These are phyloP conservation scores for Nymphalis urticae DNA, from an alignment of 2,888 invertebrate genomes.

Conservation along the genomic window DNA sequence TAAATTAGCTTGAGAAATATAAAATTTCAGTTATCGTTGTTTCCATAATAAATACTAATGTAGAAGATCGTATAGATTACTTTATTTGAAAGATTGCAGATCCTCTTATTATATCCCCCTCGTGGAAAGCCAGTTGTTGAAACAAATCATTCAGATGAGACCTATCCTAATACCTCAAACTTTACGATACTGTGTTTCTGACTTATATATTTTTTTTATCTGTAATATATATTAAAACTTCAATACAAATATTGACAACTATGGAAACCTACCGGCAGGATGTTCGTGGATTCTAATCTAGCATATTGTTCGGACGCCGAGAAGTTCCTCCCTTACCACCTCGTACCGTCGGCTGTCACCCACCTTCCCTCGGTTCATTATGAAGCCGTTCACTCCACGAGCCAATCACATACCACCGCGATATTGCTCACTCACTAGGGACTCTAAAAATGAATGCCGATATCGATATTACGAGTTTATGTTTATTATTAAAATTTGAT, in stretches of 20 bases:
- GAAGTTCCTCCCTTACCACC: constrained; percentile 39
- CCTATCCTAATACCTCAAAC: too few relatives aligned
- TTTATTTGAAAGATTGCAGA: too few relatives aligned
- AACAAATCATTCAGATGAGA: too few relatives aligned
- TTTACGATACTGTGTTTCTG: too few relatives aligned
- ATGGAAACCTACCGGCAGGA: constrained; percentile 50
- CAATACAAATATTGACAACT: constrained; percentile 9
- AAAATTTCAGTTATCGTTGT: too few relatives aligned
- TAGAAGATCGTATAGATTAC: too few relatives aligned
- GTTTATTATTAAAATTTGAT: background rate
- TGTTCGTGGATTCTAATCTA: constrained; percentile 62
- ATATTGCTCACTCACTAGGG: constrained; percentile 74
- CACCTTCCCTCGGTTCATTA: constrained; percentile 68
- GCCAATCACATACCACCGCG: constrained; percentile 77
- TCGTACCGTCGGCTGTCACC: constrained; percentile 40
- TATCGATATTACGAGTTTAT: constrained; percentile 30
- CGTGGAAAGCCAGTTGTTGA: too few relatives aligned
- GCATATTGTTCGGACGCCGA: constrained; percentile 52
- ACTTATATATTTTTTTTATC: too few relatives aligned
- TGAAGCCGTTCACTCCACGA: constrained; percentile 76
- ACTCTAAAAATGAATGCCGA: constrained; percentile 69
- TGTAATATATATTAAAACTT: too few relatives aligned
- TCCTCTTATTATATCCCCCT: too few relatives aligned
- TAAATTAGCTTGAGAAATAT: too few relatives aligned
- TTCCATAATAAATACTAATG: too few relatives aligned